Base-by-base conservation (phyloP, 2,888 invertebrate species). In the Caenorhabditis angaria region DNA sequence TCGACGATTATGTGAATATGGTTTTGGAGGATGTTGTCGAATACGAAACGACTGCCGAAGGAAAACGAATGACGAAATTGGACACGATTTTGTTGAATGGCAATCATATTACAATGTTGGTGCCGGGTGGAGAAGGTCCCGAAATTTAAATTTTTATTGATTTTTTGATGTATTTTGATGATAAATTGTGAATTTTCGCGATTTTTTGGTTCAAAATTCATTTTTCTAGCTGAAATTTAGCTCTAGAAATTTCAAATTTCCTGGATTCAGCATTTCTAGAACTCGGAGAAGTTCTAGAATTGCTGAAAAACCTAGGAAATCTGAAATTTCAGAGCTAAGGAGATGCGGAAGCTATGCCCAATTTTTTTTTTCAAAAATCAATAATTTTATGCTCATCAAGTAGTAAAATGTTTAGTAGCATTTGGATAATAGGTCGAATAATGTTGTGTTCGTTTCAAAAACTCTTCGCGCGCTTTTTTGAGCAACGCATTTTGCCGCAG, bases 11-110 rank as follows among this genome's bases (percentile, higher is more conserved):
- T 65, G 86, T 86, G 27, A 84, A 87, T 70, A 85, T 84, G 84
- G 84, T 82, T 35, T 62, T 87, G 22, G 86, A 86, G 50, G 85
- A 86, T 65, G 86, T 86, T 24, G 82, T 79, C 35, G 80, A 80
- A 53, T 80, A 87, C 72, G 99, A 99, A 90, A 94, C 93, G 57
- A 99, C 99, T 0, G 93, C 95, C 0, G 97, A 99, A 89, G 96
- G 96, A 32, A 91, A 95, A 54, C 61, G 76, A 63, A 77, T 82
- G 63, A 82, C 97, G 0, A 96, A 95, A 89, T 89, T 99, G 67
- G 97, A 99, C 89, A 94, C 96, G 89, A 99, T 99, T 86, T 91
- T 99, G 63, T 90, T 99, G 12, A 99, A 99, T 89, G 99, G 99
- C 82, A 99, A 97, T 88, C 97, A 99, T 88, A 97, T 99, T 72